Percentiles rank a stretch among this genome's conserved stretches.
phyloP scores from a whole-genome alignment of 2,113 vertebrate species.

The Atrichornis clamosus region DNA sequence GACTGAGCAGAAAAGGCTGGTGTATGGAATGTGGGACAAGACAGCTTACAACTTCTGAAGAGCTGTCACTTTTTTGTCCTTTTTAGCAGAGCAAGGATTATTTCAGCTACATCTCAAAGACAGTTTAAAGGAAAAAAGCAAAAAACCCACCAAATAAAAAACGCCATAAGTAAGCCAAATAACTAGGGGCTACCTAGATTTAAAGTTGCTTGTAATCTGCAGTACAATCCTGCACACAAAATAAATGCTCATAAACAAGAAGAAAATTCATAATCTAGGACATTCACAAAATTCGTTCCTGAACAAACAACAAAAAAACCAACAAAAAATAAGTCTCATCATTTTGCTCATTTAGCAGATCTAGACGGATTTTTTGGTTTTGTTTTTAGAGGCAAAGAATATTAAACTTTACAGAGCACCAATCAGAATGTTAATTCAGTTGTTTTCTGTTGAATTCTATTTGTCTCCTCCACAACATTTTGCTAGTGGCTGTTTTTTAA shows the following conservation, averaged over 20 bases:
- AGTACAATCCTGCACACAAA: constrained; percentile 5
- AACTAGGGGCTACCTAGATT: not conserved
- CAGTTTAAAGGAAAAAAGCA: not conserved
- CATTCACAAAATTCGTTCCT: not conserved
- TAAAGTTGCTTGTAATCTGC: constrained; percentile 38
- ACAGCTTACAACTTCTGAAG: not conserved
- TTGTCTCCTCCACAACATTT: not conserved
- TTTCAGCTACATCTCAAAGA: constrained; percentile 53
- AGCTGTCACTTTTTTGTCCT: not conserved
- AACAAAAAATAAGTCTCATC: not conserved
- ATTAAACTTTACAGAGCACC: not conserved
- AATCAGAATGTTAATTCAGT: not conserved
- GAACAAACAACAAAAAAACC: constrained; percentile 53
- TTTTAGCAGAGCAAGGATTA: constrained; percentile 30
- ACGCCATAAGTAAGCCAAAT: not conserved
- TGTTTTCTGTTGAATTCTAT: not conserved
- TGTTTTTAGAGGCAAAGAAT: not conserved
- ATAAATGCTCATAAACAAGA: constrained; percentile 6
- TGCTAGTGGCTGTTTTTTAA: not conserved
- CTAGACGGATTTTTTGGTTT: not conserved
- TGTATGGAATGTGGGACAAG: not conserved
- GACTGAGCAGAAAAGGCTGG: not conserved
- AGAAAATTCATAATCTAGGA: constrained; percentile 32
- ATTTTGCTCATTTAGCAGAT: not conserved
- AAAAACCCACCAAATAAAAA: not conserved